phyloP scores from a whole-genome alignment of 2,113 vertebrate genomes.

The Pan paniscus region DNA sequence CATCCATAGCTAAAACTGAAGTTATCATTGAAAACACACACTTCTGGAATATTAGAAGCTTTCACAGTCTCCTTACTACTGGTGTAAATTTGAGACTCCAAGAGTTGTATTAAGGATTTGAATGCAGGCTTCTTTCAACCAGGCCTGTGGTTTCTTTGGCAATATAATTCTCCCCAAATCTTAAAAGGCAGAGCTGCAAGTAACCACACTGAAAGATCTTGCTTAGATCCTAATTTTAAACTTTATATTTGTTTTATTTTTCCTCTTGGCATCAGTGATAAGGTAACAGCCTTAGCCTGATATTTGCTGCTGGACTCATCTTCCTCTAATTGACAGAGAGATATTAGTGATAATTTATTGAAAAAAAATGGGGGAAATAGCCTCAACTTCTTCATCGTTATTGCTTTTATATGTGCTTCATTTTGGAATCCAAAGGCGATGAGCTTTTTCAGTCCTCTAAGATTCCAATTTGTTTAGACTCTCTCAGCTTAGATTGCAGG shows the following conservation, averaged over 20 bases:
- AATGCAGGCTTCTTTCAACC: not conserved
- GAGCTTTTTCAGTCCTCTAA: not conserved
- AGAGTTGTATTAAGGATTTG: not conserved
- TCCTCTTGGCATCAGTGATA: not conserved
- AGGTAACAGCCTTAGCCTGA: not conserved
- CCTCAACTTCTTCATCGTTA: not conserved
- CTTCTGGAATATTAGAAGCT: not conserved
- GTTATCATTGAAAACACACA: not conserved
- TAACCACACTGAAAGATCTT: not conserved
- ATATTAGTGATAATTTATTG: not conserved
- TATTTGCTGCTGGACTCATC: not conserved
- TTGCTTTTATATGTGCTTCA: not conserved
- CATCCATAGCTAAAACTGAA: not conserved
- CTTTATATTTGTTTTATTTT: not conserved
- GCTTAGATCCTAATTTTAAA: not conserved
- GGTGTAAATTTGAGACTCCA: not conserved
- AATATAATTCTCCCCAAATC: not conserved
- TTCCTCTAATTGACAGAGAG: not conserved
- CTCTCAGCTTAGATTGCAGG: not conserved
- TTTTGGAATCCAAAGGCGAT: not conserved
- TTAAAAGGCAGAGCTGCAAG: not conserved
- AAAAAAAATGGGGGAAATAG: not conserved
- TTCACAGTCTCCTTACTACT: not conserved
- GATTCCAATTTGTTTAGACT: not conserved
- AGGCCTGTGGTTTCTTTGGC: not conserved